These are phyloP conservation scores for Stenotaenia linearis DNA, from an alignment of 2,888 invertebrate genomes.

Conservation along the genomic window DNA sequence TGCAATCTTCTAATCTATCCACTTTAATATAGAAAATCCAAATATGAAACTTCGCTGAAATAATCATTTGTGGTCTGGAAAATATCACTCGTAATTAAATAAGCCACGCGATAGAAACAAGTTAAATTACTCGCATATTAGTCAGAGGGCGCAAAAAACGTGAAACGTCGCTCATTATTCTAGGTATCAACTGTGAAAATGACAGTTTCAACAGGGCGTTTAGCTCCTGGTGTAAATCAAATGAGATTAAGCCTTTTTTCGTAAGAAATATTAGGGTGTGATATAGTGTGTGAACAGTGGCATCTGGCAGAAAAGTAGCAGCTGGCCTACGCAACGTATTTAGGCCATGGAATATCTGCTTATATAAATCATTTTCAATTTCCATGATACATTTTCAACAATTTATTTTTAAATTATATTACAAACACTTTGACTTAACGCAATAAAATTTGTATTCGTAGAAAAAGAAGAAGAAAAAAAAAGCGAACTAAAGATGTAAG, in stretches of 20 bases:
- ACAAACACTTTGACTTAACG: no score
- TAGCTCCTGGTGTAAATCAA: conserved; percentile 7
- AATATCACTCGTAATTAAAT: not conserved
- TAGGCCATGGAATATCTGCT: not conserved
- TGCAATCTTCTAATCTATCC: no score
- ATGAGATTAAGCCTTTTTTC: not conserved
- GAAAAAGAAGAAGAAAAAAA: no score
- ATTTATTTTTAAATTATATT: not conserved
- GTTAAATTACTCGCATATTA: not conserved
- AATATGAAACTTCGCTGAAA: not conserved
- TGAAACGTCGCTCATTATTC: not conserved
- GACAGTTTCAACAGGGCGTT: not conserved
- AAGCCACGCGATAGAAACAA: not conserved
- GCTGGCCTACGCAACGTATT: not conserved
- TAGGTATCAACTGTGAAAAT: not conserved
- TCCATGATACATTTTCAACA: not conserved
- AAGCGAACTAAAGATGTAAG: no score
- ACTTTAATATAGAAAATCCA: not conserved
- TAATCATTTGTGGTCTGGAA: not conserved
- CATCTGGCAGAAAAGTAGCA: not conserved
- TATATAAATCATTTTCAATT: not conserved
- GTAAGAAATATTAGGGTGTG: not conserved
- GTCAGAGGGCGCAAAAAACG: not conserved
- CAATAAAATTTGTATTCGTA: no score
- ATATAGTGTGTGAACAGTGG: not conserved